Conservation (phyloP, 2,113 vertebrate species). For the Pontoporia blainvillei region DNA sequence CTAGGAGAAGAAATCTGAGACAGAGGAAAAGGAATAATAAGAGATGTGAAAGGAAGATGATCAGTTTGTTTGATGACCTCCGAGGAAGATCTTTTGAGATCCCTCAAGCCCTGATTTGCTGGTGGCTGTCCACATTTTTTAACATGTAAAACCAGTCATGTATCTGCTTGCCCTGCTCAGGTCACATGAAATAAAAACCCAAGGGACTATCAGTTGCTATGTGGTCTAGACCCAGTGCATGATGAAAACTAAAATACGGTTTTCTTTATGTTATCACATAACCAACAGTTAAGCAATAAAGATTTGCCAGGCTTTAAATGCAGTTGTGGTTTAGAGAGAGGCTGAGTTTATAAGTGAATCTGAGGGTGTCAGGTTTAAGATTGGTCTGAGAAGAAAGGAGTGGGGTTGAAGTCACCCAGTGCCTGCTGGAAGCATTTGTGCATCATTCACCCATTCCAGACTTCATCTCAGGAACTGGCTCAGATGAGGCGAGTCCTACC, state of each 20-base stretch:
- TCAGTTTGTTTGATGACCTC: neutral
- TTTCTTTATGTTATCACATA: constrained; percentile 19
- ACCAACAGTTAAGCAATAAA: constrained; percentile 20
- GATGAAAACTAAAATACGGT: constrained; percentile 32
- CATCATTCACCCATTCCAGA: neutral
- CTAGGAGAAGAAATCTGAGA: neutral
- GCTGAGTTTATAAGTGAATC: neutral
- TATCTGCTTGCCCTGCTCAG: neutral
- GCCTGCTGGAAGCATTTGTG: neutral
- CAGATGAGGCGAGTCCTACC: neutral
- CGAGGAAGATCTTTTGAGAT: neutral
- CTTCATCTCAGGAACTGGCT: neutral
- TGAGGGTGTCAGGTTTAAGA: neutral
- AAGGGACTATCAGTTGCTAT: neutral
- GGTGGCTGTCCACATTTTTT: neutral
- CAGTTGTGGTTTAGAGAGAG: constrained; percentile 17
- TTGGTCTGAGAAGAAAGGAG: neutral
- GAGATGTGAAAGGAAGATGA: neutral
- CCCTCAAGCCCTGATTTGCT: neutral
- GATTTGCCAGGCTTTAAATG: neutral
- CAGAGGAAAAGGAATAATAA: neutral
- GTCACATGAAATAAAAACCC: constrained; percentile 38
- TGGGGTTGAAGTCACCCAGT: neutral
- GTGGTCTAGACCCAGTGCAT: neutral
- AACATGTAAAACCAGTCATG: neutral